These are phyloP conservation scores for Cichlasoma orientale DNA, from an alignment of 2,797 vertebrate genomes.

Conservation along the genomic window DNA sequence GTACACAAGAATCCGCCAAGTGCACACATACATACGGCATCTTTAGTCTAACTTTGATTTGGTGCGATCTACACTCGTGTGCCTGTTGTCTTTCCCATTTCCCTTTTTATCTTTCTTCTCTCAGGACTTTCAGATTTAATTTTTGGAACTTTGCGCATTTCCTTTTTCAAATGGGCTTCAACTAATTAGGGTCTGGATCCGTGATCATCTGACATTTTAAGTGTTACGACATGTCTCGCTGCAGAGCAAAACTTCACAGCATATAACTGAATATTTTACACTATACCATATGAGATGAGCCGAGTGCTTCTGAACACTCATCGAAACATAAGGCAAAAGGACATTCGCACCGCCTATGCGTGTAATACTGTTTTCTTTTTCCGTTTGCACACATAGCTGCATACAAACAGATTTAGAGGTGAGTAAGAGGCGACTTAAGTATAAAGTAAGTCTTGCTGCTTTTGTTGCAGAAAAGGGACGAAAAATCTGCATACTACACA, in stretches of 20 bases:
- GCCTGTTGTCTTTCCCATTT: not conserved
- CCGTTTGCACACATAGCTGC: not conserved
- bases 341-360: conserved; percentile 53
- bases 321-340: conserved; percentile 41
- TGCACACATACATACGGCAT: not conserved
- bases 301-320: conserved; percentile 22
- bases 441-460: not conserved
- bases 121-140: not conserved
- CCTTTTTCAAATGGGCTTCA: not conserved
- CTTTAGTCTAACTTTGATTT: not conserved
- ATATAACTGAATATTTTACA: conserved; percentile 30
- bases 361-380: not conserved
- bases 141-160: not conserved
- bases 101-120: not conserved
- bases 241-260: conserved; percentile 2
- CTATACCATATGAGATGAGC: conserved; percentile 30
- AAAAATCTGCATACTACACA: not conserved
- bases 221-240: not conserved
- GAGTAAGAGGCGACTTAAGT: conserved; percentile 20
- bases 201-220: not conserved
- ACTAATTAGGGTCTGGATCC: not conserved
- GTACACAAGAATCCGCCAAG: not conserved
- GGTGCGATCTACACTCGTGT: not conserved
- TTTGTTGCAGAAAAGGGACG: not conserved
- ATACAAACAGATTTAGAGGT: conserved; percentile 6